Evolutionary conservation across 2,888 invertebrate species (phyloP).

Genomic region (Dryomyza anilis): DNA sequence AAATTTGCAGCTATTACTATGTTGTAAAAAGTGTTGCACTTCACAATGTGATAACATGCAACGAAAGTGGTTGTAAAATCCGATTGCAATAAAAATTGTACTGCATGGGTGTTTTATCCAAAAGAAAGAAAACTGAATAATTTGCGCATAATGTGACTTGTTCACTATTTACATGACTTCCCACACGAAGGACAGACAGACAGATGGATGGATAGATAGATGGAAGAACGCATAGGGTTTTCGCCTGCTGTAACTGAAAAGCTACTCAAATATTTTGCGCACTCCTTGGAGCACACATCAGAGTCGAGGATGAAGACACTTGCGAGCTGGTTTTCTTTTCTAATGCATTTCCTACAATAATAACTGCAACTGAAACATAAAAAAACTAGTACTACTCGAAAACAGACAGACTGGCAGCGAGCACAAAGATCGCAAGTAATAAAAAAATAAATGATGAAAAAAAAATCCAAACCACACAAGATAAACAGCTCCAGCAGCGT

Average conservation of each 20-base stretch:
- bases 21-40: too few species aligned
- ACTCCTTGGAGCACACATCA: constrained; percentile 2
- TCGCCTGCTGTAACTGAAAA: not conserved
- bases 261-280: constrained; percentile 17
- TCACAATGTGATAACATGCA: too few species aligned
- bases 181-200: too few species aligned
- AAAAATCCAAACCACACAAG: constrained; percentile 2
- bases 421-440: too few species aligned
- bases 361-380: not conserved
- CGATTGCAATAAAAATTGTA: not conserved
- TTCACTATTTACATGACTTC: not conserved
- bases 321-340: constrained; percentile 13
- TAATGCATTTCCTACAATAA: constrained; percentile 19
- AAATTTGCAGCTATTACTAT: too few species aligned
- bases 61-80: not conserved
- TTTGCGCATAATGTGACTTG: not conserved
- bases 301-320: constrained; percentile 6
- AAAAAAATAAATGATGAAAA: not conserved
- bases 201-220: too few species aligned
- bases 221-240: not conserved
- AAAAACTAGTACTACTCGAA: not conserved
- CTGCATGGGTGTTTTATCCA: not conserved
- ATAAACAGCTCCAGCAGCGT: constrained; percentile 21
- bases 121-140: not conserved
- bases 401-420: not conserved